Percentiles rank a stretch among this genome's conserved stretches.
These are phyloP conservation scores for Sebastes flavidus DNA, from an alignment of 2,797 vertebrate genomes.

Conservation along the genomic window DNA sequence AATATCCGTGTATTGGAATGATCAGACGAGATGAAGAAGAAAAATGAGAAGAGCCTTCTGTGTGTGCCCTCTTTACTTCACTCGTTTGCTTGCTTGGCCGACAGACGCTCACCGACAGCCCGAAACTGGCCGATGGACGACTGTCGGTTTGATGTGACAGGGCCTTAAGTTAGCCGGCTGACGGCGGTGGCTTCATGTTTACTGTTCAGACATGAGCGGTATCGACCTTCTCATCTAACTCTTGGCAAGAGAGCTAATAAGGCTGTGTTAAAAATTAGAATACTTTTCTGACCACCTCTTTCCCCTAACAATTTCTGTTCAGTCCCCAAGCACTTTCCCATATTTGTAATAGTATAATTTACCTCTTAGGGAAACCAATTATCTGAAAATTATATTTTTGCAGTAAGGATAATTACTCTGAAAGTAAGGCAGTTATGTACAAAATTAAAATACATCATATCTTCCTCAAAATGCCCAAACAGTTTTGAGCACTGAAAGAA, in stretches of 20 bases:
- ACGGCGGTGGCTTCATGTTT: background rate
- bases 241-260: background rate
- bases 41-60: no score
- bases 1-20: no score
- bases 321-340: background rate
- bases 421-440: background rate
- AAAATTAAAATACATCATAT: constrained; percentile 8
- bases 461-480: constrained; percentile 14
- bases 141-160: no score
- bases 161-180: no score
- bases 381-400: constrained; percentile 15
- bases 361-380: constrained; percentile 19
- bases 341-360: constrained; percentile 24
- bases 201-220: background rate
- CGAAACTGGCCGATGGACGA: no score
- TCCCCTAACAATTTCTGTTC: background rate
- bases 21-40: no score
- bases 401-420: constrained; percentile 16
- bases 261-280: background rate
- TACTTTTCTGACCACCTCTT: background rate
- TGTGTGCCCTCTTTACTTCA: no score
- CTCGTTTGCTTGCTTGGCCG: no score
- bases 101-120: no score
- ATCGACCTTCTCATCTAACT: background rate
- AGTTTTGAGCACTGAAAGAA: constrained; percentile 11